phyloP scores from a whole-genome alignment of 2,888 invertebrate species.

The Protophormia terraenovae region DNA sequence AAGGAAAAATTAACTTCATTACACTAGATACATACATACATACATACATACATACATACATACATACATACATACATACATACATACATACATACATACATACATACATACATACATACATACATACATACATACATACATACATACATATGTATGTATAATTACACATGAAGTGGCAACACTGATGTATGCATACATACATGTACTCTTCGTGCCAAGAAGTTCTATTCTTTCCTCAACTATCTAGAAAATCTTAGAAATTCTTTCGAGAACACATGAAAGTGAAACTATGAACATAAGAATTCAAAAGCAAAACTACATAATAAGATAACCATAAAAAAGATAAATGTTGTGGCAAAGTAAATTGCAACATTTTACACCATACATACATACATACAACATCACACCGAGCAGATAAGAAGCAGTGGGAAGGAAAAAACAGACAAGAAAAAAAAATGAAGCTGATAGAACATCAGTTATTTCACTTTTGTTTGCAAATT shows the following conservation, averaged over 20 bases:
- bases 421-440: not conserved
- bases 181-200: no score
- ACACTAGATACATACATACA: no score
- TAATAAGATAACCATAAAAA: not conserved
- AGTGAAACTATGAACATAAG: not conserved
- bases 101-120: no score
- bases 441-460: not conserved
- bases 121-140: no score
- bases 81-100: no score
- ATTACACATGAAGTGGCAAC: no score
- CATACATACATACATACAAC: no score
- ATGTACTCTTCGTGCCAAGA: not conserved
- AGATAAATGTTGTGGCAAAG: not conserved
- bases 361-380: not conserved
- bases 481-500: conserved; percentile 58
- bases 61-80: no score
- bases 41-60: no score
- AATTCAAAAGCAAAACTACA: not conserved
- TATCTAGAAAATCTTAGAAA: not conserved
- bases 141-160: no score
- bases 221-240: no score
- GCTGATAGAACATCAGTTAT: conserved; percentile 25
- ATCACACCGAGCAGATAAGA: not conserved
- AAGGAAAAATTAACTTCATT: no score
- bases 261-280: not conserved